Evolutionary conservation across 2,888 invertebrate species (phyloP).

Genomic region (Athetis lepigone): DNA sequence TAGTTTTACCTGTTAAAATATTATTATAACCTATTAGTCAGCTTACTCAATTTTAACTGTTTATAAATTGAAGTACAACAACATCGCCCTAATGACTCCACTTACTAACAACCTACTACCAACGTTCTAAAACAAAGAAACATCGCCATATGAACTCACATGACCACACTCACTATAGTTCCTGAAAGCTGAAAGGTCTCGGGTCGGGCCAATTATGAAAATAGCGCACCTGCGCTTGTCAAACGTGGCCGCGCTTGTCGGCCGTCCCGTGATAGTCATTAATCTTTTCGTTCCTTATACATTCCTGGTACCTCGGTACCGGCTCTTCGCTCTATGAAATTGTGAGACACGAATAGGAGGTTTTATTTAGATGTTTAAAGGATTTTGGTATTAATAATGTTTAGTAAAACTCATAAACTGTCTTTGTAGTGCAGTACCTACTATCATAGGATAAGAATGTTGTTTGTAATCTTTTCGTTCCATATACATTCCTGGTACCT

Average conservation of each 20-base stretch:
- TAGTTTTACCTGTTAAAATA: too few species aligned
- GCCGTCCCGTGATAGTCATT: slow-evolving; percentile 82
- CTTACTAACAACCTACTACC: too few species aligned
- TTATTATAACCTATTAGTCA: too few species aligned
- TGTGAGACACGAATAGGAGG: slow-evolving; percentile 71
- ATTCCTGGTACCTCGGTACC: slow-evolving; percentile 80
- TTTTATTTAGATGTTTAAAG: slow-evolving; percentile 59
- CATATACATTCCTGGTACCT: slow-evolving; percentile 86
- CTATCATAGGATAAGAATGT: too few species aligned
- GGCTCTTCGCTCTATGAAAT: slow-evolving; percentile 66
- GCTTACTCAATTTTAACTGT: too few species aligned
- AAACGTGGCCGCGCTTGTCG: slow-evolving; percentile 88
- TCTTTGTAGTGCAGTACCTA: too few species aligned
- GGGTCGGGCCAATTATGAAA: slow-evolving; percentile 90
- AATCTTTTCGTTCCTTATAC: slow-evolving; percentile 88
- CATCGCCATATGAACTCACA: slow-evolving; percentile 50
- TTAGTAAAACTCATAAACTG: neutral
- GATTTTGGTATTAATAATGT: slow-evolving; percentile 42
- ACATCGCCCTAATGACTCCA: slow-evolving; percentile 10
- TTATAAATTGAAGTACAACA: too few species aligned
- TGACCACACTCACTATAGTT: slow-evolving; percentile 69
- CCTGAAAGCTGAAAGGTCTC: slow-evolving; percentile 86
- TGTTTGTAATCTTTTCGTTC: slow-evolving; percentile 88
- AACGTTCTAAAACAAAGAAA: slow-evolving; percentile 39
- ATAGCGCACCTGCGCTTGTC: slow-evolving; percentile 90